These are phyloP conservation scores for Pomatorhinus ruficollis DNA, from an alignment of 2,113 vertebrate species.

Conservation along the genomic window DNA sequence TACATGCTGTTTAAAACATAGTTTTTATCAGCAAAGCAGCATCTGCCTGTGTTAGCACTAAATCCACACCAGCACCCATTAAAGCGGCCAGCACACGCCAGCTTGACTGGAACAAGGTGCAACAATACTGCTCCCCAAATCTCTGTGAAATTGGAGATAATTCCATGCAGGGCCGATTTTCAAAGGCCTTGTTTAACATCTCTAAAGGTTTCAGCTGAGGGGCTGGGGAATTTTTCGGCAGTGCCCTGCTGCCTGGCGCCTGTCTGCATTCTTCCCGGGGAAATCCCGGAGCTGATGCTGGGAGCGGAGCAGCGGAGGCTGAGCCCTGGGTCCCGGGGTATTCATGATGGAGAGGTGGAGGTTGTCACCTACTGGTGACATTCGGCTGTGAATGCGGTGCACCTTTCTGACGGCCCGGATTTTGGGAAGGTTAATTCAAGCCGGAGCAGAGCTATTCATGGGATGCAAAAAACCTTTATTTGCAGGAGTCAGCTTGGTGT, in stretches of 20 bases:
- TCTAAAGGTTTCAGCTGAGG: conserved; percentile 24
- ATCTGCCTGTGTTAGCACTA: not conserved
- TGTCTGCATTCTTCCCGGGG: conserved; percentile 54
- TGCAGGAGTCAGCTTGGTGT: not conserved
- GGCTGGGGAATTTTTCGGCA: not conserved
- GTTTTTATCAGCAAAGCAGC: not conserved
- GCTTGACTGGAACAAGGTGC: not conserved
- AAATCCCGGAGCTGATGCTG: not conserved
- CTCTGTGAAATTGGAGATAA: conserved; percentile 38
- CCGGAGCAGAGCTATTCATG: not conserved
- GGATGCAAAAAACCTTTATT: not conserved
- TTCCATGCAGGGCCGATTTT: not conserved
- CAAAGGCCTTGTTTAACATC: conserved; percentile 51
- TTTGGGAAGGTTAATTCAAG: not conserved
- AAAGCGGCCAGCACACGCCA: rapidly evolving
- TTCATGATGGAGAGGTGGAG: not conserved
- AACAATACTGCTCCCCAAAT: not conserved
- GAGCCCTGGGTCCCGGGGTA: not conserved
- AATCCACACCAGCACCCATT: not conserved
- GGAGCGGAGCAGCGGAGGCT: not conserved
- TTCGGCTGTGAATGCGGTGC: not conserved
- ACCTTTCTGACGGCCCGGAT: not conserved
- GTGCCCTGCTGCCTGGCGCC: conserved; percentile 52
- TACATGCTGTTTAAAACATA: not conserved
- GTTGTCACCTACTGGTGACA: not conserved